A percentile compares a stretch with the other conserved stretches of the same genome.
Conservation (phyloP, 2,888 invertebrate genomes). For the Diploptera punctata region DNA sequence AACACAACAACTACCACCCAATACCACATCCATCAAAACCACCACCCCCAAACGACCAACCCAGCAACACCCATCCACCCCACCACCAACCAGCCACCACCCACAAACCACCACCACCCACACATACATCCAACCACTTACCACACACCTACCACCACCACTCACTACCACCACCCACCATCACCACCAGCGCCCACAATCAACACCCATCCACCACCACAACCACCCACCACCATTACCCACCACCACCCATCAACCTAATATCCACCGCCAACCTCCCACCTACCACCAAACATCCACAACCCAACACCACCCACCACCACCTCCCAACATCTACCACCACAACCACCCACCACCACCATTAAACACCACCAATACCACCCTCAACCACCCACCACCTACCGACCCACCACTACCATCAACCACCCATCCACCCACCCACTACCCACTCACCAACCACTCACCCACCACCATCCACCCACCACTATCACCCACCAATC, state of each 20-base stretch:
- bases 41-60: neutral
- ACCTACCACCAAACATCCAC: neutral
- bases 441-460: neutral
- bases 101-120: neutral
- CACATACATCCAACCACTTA: neutral
- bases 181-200: neutral
- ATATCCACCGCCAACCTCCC: neutral
- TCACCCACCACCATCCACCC: no score
- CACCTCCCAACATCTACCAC: neutral
- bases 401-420: neutral
- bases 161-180: no score
- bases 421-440: neutral
- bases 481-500: no score
- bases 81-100: neutral
- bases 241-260: neutral
- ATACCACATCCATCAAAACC: neutral
- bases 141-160: neutral
- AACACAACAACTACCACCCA: neutral
- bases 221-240: no score
- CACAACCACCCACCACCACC: neutral
- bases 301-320: neutral
- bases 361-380: no score
- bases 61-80: neutral
- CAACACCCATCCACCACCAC: neutral
- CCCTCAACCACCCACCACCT: no score